phyloP scores from a whole-genome alignment of 35 echinoderm and acorn worm genomes.

The Ptychodera flava region DNA sequence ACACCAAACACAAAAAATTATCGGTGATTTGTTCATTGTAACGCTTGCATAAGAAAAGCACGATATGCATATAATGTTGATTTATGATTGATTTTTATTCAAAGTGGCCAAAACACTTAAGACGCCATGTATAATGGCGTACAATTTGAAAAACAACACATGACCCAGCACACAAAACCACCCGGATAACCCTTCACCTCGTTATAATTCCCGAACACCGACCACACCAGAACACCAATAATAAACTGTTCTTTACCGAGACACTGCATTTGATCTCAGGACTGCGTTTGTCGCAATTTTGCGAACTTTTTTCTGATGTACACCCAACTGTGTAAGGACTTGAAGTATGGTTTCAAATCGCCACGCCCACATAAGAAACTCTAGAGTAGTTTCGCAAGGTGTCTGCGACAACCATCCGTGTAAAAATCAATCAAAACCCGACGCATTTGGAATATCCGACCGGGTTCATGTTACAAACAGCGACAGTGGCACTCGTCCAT shows the following conservation, averaged over 20 bases:
- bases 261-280: background rate
- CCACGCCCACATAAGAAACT: background rate
- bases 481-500: background rate
- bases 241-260: background rate
- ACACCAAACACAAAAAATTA: too few relatives aligned
- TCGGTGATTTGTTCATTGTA: too few relatives aligned
- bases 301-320: background rate
- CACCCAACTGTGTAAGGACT: background rate
- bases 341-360: background rate
- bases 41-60: too few relatives aligned
- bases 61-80: too few relatives aligned
- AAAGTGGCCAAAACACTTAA: too few relatives aligned
- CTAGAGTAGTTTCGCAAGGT: background rate
- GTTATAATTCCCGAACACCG: too few relatives aligned
- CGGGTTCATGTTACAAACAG: background rate
- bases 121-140: too few relatives aligned
- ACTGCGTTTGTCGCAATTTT: background rate
- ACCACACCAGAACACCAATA: background rate
- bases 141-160: too few relatives aligned
- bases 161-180: too few relatives aligned
- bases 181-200: too few relatives aligned
- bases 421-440: background rate
- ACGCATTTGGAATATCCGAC: background rate
- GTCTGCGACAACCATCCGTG: background rate
- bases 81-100: too few relatives aligned